These are phyloP conservation scores for Malurus cyaneus DNA, from an alignment of 2,113 vertebrate species.

Conservation along the genomic window DNA sequence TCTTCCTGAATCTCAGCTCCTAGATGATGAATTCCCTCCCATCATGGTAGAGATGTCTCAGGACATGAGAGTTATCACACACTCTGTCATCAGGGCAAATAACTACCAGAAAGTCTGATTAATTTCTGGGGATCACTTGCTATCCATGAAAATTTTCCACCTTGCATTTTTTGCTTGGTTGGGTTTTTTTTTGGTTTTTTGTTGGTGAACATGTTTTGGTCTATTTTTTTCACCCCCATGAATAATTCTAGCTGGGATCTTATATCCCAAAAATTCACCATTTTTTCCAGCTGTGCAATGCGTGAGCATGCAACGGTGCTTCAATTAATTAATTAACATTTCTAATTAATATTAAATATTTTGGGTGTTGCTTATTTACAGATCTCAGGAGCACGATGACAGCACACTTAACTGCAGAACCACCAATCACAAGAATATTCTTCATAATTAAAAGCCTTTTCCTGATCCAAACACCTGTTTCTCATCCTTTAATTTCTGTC, in stretches of 20 bases:
- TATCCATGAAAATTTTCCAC: neutral
- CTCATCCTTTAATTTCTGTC: neutral
- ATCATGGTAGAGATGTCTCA: fast-evolving
- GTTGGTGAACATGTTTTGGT: neutral
- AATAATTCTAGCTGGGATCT: neutral
- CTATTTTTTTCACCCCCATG: no score
- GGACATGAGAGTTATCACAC: neutral
- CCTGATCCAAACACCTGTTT: neutral
- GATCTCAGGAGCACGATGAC: neutral
- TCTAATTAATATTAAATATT: neutral
- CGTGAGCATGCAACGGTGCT: neutral
- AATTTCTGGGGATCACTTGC: neutral
- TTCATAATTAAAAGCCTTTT: neutral
- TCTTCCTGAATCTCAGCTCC: neutral
- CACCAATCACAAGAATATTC: neutral
- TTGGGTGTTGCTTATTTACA: neutral
- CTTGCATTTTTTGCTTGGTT: neutral
- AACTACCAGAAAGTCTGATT: neutral
- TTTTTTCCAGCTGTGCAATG: neutral
- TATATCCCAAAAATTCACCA: neutral
- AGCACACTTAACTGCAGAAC: neutral
- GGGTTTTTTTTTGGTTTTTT: neutral
- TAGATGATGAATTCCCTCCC: neutral
- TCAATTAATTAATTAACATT: neutral
- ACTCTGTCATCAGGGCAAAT: neutral